Evolutionary conservation across 2,113 vertebrate species (phyloP).

Genomic region (Hystrix cristata): DNA sequence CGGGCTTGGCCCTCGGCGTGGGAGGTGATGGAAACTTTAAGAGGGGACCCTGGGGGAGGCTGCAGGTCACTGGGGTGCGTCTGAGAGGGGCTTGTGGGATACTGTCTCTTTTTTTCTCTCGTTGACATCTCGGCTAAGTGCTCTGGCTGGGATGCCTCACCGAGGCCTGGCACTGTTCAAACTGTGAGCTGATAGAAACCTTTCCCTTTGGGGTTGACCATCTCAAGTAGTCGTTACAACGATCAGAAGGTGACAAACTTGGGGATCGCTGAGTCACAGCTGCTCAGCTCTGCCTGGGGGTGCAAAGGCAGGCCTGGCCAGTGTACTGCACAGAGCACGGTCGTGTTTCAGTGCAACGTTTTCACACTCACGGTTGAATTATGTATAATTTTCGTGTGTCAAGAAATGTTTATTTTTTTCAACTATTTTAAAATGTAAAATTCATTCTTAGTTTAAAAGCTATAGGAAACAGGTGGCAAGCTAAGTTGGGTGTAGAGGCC

Average conservation of each 20-base stretch:
- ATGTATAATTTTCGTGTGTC: neutral
- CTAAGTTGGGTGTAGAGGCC: neutral
- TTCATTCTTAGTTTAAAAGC: neutral
- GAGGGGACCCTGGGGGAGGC: neutral
- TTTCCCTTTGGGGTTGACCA: neutral
- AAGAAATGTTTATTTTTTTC: constrained; percentile 28
- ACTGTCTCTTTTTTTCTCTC: neutral
- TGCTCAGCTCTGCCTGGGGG: neutral
- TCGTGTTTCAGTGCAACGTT: neutral
- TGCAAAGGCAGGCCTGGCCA: neutral
- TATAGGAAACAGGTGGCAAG: neutral
- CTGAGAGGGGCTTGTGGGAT: neutral
- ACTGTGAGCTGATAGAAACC: neutral
- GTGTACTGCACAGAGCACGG: too few relatives aligned
- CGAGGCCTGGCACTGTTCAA: neutral
- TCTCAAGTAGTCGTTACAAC: neutral
- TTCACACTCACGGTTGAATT: neutral
- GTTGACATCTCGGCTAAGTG: neutral
- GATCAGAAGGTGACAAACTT: neutral
- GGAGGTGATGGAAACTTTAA: neutral
- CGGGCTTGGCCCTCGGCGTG: neutral
- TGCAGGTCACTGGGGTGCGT: neutral
- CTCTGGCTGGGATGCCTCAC: neutral
- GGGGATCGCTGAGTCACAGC: neutral
- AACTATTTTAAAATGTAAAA: constrained; percentile 50